These are phyloP conservation scores for Microtus pennsylvanicus DNA, from an alignment of 2,113 vertebrate species.

Conservation along the genomic window DNA sequence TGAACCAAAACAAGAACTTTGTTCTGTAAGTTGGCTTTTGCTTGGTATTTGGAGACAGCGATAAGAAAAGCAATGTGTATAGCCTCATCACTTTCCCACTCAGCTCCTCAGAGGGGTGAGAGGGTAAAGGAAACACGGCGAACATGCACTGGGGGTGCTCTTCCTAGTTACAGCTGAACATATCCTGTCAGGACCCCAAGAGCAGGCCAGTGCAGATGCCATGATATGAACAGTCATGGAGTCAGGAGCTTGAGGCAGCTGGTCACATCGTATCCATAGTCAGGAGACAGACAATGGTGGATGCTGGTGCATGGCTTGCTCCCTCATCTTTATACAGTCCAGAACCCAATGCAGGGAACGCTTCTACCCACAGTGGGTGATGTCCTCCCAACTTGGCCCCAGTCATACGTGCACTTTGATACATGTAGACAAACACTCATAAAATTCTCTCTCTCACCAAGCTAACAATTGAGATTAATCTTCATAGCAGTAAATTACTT, in stretches of 20 bases:
- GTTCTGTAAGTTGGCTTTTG: background rate
- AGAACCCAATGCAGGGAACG: background rate
- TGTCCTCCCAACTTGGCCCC: background rate
- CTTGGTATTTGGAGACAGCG: background rate
- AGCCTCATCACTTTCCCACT: background rate
- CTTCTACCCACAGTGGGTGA: background rate
- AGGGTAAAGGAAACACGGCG: no score
- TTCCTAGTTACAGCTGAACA: no score
- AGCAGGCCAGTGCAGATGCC: no score
- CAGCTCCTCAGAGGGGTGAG: background rate
- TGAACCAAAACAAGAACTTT: no score
- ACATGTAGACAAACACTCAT: background rate
- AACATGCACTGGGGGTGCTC: no score
- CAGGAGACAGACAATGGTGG: background rate
- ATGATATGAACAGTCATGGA: no score
- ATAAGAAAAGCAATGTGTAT: background rate
- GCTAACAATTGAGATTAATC: background rate
- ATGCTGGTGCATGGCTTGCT: background rate
- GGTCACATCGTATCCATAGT: background rate
- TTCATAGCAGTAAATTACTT: background rate
- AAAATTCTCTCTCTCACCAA: background rate
- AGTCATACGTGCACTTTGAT: background rate
- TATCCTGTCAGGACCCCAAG: no score
- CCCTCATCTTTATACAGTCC: background rate
- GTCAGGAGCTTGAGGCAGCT: background rate